These are phyloP conservation scores for Drosophila lutescens DNA, from an alignment of 2,888 invertebrate genomes.

Conservation along the genomic window DNA sequence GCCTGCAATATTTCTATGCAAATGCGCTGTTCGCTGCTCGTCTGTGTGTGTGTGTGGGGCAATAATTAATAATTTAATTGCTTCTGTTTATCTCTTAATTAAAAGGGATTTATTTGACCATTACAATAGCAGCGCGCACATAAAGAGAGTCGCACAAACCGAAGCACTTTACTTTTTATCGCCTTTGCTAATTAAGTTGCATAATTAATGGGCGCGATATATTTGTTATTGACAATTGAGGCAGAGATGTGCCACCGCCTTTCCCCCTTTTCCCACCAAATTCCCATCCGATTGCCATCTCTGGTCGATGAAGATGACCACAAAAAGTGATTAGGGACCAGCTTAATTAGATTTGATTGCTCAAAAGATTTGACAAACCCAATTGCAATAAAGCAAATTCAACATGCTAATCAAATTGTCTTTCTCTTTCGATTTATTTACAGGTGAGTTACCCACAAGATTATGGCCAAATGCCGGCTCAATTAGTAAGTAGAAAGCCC, in stretches of 20 bases:
- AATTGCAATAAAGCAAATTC: conserved; percentile 43
- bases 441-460: conserved; percentile 81
- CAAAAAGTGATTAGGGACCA: conserved; percentile 68
- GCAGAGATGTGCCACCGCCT: conserved; percentile 3
- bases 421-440: conserved; percentile 54
- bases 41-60: conserved; percentile 22
- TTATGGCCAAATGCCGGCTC: conserved; percentile 75
- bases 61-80: conserved; percentile 83
- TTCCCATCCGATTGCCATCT: neutral
- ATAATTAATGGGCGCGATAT: conserved; percentile 71
- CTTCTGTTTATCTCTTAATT: conserved; percentile 83
- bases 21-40: conserved; percentile 7
- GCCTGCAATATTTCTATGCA: conserved; percentile 37
- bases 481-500: conserved; percentile 78
- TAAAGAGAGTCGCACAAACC: conserved; percentile 47
- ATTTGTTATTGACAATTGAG: conserved; percentile 38
- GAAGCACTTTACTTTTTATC: conserved; percentile 72
- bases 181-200: conserved; percentile 75
- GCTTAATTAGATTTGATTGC: conserved; percentile 76
- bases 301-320: conserved; percentile 45
- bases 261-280: conserved; percentile 1
- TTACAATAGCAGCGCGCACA: conserved; percentile 17
- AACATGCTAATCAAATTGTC: conserved; percentile 54
- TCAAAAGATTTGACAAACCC: conserved; percentile 68
- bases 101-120: conserved; percentile 79